Conservation (phyloP, 2,113 vertebrate genomes). For the Crypturellus undulatus region DNA sequence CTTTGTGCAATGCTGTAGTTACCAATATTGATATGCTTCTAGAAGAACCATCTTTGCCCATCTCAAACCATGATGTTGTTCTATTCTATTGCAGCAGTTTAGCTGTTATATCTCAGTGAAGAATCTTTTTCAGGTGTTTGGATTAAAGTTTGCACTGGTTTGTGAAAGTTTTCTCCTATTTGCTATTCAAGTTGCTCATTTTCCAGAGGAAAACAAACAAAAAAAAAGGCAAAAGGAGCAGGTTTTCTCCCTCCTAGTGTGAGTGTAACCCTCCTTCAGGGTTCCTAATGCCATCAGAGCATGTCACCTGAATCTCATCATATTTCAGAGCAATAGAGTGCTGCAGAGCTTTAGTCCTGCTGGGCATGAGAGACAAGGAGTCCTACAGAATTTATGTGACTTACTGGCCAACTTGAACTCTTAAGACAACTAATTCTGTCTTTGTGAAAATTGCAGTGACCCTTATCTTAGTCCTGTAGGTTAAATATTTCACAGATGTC, state of each 20-base stretch:
- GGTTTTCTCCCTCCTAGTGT: neutral
- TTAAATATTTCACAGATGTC: slow-evolving; percentile 13
- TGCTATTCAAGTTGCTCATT: neutral
- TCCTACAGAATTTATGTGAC: neutral
- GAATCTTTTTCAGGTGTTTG: neutral
- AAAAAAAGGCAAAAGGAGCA: neutral
- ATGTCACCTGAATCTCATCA: neutral
- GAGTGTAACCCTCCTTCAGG: neutral
- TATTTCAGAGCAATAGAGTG: neutral
- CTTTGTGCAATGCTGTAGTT: neutral
- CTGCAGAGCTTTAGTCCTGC: neutral
- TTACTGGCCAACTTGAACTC: neutral
- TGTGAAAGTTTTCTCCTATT: neutral
- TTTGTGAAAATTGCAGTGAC: slow-evolving; percentile 7
- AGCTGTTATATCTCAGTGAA: neutral
- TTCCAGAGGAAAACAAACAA: neutral
- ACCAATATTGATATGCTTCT: neutral
- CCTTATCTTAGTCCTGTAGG: neutral
- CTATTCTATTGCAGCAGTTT: neutral
- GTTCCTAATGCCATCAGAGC: neutral
- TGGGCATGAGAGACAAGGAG: neutral
- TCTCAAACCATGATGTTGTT: neutral
- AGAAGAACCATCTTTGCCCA: neutral
- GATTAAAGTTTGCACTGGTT: neutral
- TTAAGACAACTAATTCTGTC: neutral